These are phyloP conservation scores for Notothenia rossii DNA, from an alignment of 2,113 vertebrate genomes.

Conservation along the genomic window DNA sequence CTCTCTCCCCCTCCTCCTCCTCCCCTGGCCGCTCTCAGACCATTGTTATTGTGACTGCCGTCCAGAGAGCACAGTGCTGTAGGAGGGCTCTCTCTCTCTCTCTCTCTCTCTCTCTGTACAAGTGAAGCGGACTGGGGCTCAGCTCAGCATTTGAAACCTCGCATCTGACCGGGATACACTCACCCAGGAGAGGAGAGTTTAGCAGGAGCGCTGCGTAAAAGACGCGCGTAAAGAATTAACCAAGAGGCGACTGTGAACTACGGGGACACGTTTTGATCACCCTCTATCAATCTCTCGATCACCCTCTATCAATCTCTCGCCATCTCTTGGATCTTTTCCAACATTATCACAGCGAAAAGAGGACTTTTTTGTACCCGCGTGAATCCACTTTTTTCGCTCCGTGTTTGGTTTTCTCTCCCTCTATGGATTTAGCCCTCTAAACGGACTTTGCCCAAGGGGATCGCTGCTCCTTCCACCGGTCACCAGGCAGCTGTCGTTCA, in stretches of 20 bases:
- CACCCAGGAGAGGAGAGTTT: neutral
- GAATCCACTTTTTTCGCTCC: neutral
- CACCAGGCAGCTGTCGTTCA: constrained; percentile 66
- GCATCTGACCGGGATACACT: constrained; percentile 5
- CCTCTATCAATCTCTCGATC: no score
- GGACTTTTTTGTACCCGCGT: neutral
- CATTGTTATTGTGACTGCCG: constrained; percentile 84
- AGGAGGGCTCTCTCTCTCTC: constrained; percentile 34
- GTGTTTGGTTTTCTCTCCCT: constrained; percentile 20
- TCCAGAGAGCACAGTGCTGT: constrained; percentile 64
- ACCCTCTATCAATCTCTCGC: no score
- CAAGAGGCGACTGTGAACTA: constrained; percentile 25
- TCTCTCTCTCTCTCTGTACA: constrained; percentile 12
- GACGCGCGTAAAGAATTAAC: constrained; percentile 50
- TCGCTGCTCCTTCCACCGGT: constrained; percentile 40
- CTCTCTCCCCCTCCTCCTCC: constrained; percentile 46
- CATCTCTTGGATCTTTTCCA: constrained; percentile 7
- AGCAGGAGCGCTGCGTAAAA: constrained; percentile 65
- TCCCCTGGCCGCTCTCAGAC: constrained; percentile 70
- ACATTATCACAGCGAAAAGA: neutral
- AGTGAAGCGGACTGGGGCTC: constrained; percentile 22
- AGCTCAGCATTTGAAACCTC: constrained; percentile 31
- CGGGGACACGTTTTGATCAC: neutral
- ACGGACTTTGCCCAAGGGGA: constrained; percentile 75
- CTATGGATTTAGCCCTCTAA: constrained; percentile 56